Evolutionary conservation across 2,113 vertebrate genomes (phyloP), one percentile per base, ranked within the genome.

Genomic region (Plotosus lineatus): DNA sequence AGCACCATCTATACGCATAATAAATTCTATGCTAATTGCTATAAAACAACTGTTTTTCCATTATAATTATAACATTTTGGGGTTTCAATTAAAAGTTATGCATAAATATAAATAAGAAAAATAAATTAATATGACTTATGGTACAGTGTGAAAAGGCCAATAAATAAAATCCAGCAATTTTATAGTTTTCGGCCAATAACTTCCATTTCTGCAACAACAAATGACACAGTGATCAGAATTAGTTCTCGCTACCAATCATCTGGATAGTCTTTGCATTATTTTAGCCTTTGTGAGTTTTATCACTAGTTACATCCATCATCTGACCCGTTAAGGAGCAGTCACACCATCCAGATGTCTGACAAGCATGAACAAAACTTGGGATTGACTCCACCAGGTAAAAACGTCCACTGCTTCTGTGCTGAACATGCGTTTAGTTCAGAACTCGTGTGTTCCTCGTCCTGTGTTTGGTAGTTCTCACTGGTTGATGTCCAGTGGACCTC

Each of bases 171-270:
- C 36, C 26, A 63, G 28, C 10, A 48, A 33, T 33, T 75, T 56
- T 17, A 2, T 3, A 55, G 33, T 40, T 75, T 75, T 75, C 33
- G n/a, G 26, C 60, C 46, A 50, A 78, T 17, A 78, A 65, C 5
- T 76, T 56, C 50, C 50, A 44, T 44, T 76, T 60, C 38, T 65
- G 44, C 42, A 75, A 11, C 75, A 38, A 53, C 31, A 40, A 69
- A 71, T 46, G 55, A 77, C 73, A 77, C 78, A 84, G 77, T 79
- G 55, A 84, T 33, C n/a, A 77, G 75, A n/a, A 61, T 50, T 11
- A 63, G 15, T 40, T 56, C 19, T 66, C 17, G 23, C 79, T 74
- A 80, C 19, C 14, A 63, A 36, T 75, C 46, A 38, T 71, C 53
- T 69, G 6, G 8, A 68, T 23, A 65, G 56, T 51, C 71, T 42